Evolutionary conservation across 2,113 vertebrate species (phyloP), one percentile per base, ranked within the genome.

Genomic region (Probosciger aterrimus): DNA sequence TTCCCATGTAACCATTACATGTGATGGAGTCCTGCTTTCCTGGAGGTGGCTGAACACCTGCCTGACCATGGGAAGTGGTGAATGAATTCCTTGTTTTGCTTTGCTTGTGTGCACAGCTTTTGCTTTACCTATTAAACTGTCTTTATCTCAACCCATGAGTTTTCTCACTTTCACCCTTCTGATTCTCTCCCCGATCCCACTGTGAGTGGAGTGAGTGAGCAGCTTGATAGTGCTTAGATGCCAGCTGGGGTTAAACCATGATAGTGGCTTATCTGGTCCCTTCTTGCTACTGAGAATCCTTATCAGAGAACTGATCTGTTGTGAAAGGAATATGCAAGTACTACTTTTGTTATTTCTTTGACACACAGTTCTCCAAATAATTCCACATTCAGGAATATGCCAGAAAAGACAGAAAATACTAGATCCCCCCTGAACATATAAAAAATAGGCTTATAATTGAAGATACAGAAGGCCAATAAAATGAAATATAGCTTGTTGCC

Each of bases 381-480:
- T 59, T 63, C 1, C 11, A 52, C 4, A 19, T 71, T 77, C 39
- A 86, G 5, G 19, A 77, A 8, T 39, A 81, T 59, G n/a, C 37
- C 31, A 64, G 33, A 82, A 69, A 88, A 84, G 37, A 70, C 17
- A 18, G 4, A 74, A 74, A 74, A 53, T 15, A 31, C 15, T 39
- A 47, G 8, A 39, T 52, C 0, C 0, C 7, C 13, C 2, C 9
- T 8, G 6, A 8, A 67, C 50, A 62, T 9, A 39, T 24, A 19
- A 85, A 95, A 94, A 80, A 28, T 62, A 28, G 11, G 5, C 23
- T 88, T 46, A 33, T 63, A 77, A 30, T 18, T 4, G 0, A 75
- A 78, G 30, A 7, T 73, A 73, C 10, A 69, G 53, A 62, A 53
- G 25, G 6, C 3, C 12, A 84, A 37, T 3, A 86, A 80, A 88